Percentiles rank a stretch among this genome's conserved stretches.
Evolutionary conservation across 2,888 invertebrate genomes (phyloP).

Genomic region (Meliscaeva auricollis): DNA sequence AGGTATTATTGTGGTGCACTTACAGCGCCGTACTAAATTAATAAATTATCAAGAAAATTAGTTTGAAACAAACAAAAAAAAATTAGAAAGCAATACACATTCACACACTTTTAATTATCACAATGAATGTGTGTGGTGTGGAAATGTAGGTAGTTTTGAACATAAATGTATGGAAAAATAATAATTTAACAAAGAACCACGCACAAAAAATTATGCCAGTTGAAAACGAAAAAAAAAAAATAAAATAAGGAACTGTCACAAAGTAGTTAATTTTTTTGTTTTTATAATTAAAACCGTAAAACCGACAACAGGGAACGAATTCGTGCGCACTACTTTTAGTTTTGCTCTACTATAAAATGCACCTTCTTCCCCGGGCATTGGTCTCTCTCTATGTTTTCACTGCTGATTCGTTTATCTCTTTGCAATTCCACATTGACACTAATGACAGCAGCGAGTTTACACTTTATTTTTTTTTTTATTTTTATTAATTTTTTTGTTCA

Average conservation of each 20-base stretch:
- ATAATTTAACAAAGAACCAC: constrained; percentile 54
- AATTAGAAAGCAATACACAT: constrained; percentile 62
- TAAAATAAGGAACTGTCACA: constrained; percentile 55
- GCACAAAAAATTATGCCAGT: constrained; percentile 33
- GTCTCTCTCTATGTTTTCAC: constrained; percentile 21
- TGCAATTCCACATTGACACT: constrained; percentile 57
- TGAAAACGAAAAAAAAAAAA: constrained; percentile 22
- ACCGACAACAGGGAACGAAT: constrained; percentile 62
- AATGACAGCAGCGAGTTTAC: constrained; percentile 65
- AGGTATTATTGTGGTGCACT: constrained; percentile 44
- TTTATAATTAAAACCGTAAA: constrained; percentile 60
- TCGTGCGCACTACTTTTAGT: constrained; percentile 72
- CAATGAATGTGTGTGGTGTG: constrained; percentile 50
- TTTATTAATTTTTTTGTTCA: constrained; percentile 45
- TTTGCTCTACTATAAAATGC: constrained; percentile 55
- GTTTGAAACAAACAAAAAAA: constrained; percentile 51
- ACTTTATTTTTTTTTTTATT: constrained; percentile 49
- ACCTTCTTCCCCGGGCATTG: constrained; percentile 63
- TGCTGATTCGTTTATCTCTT: constrained; percentile 46
- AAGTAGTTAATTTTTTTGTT: background rate
- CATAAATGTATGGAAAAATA: constrained; percentile 30
- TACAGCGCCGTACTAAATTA: constrained; percentile 59
- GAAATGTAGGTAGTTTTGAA: constrained; percentile 33
- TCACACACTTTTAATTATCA: constrained; percentile 32
- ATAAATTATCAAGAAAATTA: constrained; percentile 69